These are phyloP conservation scores for Spodoptera littoralis DNA, from an alignment of 2,888 invertebrate genomes.

Conservation along the genomic window DNA sequence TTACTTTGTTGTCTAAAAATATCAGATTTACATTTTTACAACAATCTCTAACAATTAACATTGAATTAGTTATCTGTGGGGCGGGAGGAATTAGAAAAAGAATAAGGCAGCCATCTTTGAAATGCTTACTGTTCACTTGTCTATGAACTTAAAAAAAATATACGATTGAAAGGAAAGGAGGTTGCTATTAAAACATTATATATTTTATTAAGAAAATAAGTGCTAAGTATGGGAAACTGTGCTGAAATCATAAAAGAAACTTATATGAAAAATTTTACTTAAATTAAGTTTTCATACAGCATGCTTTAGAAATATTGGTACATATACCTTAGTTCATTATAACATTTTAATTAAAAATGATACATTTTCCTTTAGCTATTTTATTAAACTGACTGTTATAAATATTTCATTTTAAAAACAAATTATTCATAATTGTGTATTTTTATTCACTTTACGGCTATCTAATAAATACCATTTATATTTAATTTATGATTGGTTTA, in stretches of 20 bases:
- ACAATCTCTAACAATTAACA: conserved; percentile 66
- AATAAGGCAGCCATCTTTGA: conserved; percentile 32
- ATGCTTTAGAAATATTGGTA: conserved; percentile 38
- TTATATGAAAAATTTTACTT: conserved; percentile 31
- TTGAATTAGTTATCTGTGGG: conserved; percentile 36
- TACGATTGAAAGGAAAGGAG: no score
- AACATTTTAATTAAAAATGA: neutral
- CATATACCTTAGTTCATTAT: neutral
- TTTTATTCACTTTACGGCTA: no score
- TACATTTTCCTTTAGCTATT: neutral
- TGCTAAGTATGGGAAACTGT: conserved; percentile 30
- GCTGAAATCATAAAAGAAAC: conserved; percentile 47
- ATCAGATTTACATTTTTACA: conserved; percentile 87
- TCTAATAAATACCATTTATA: no score
- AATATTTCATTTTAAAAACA: no score
- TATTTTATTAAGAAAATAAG: conserved; percentile 8
- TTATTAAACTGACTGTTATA: no score
- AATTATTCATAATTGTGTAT: no score
- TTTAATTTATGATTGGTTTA: no score
- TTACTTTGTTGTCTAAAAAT: conserved; percentile 80
- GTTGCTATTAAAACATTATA: no score
- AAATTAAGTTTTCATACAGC: conserved; percentile 40
- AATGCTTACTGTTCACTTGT: conserved; percentile 40
- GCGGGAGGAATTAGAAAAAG: conserved; percentile 4
- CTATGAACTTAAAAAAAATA: neutral